These are phyloP conservation scores for Autographa pulchrina DNA, from an alignment of 2,888 invertebrate genomes.

Conservation along the genomic window DNA sequence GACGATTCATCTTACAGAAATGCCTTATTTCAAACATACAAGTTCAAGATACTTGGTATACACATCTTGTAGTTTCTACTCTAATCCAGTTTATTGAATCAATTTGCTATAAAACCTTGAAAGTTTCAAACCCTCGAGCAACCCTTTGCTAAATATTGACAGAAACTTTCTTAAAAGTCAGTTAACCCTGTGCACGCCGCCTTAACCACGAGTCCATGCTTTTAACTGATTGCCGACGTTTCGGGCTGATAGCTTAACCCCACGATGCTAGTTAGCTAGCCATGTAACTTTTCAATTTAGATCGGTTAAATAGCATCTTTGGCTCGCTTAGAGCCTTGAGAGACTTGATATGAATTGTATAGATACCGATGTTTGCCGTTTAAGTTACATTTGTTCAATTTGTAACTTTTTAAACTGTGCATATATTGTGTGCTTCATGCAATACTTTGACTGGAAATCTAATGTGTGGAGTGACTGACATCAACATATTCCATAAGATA, in stretches of 20 bases:
- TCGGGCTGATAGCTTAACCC: conserved; percentile 59
- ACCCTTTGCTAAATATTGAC: conserved; percentile 11
- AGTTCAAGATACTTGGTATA: neutral
- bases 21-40: neutral
- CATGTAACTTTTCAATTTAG: conserved; percentile 55
- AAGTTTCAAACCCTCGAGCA: neutral
- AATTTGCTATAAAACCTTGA: conserved; percentile 4
- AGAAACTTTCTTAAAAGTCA: conserved; percentile 5
- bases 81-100: conserved; percentile 4
- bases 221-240: conserved; percentile 71
- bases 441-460: neutral
- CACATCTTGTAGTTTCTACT: neutral
- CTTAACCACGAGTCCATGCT: conserved; percentile 59
- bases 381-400: no score
- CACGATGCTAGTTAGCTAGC: conserved; percentile 38
- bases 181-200: conserved; percentile 31
- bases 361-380: neutral
- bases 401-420: neutral
- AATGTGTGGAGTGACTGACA: conserved; percentile 10
- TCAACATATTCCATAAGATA: neutral
- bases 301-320: conserved; percentile 51
- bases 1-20: no score
- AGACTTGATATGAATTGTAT: conserved; percentile 12
- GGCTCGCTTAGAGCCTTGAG: conserved; percentile 36
- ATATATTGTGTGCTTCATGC: no score